Evolutionary conservation across 2,888 invertebrate species (phyloP), one percentile per base, ranked within the genome.

Genomic region (Bombylius discolor): DNA sequence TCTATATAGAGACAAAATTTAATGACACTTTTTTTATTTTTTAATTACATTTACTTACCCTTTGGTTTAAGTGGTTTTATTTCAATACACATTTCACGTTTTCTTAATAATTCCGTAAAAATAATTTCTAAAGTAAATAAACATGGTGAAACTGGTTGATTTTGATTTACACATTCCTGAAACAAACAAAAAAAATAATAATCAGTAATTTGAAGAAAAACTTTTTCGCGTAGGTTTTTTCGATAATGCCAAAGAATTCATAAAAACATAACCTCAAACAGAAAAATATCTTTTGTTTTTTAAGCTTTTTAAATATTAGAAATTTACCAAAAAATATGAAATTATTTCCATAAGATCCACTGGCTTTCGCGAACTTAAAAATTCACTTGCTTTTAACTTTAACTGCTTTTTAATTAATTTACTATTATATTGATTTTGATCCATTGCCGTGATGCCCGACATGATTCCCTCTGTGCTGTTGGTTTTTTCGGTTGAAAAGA

Each of bases 41-140:
- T 23, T 23, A 23, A 23, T 23, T 23, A 23, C 23, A 23, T 23
- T 23, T 23, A n/a, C 60, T 66, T 69, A 79, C 80, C 77, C 66
- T 75, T 66, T 23, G 79, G 79, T 67, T 82, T 81, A 58, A 82
- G 67, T 49, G 82, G 81, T 33, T 78, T 70, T 51, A 81, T 73
- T 68, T 81, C 79, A 59, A 82, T 76, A 58, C 78, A 76, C 77
- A 87, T 79, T 63, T 83, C 82, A 45, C 80, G 79, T 58, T 85
- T 78, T 67, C 80, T 83, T 23, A 88, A 68, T 54, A 88, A 69
- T 66, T 82, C 83, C 32, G 78, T 77, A 67, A 88, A 89, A 66
- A 89, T 80, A 49, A 83, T 78, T 73, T 88, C 87, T 60, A 87
- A 68, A 31, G 85, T 82, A 51, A 85, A 77, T 63, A 88, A 74